These are phyloP conservation scores for Sinosuthora webbiana DNA, from an alignment of 2,113 vertebrate species.

Conservation along the genomic window DNA sequence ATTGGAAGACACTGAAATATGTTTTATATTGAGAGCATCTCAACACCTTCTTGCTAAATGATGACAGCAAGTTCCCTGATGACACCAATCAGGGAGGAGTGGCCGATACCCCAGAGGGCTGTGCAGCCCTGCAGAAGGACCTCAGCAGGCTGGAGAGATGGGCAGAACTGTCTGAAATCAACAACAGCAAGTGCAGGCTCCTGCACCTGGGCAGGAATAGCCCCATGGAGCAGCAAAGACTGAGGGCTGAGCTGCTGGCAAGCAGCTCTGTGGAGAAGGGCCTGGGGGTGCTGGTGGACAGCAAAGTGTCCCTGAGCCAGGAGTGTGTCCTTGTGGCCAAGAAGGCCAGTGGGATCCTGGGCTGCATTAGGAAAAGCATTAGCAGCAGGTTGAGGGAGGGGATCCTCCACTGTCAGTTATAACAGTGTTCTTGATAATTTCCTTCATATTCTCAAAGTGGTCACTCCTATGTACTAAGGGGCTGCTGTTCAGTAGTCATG, in stretches of 20 bases:
- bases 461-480: neutral
- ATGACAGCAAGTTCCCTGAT: neutral
- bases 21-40: neutral
- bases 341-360: neutral
- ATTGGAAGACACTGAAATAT: neutral
- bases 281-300: neutral
- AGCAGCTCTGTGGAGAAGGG: neutral
- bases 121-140: neutral
- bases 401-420: neutral
- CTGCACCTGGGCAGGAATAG: neutral
- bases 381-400: fast-evolving
- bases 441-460: fast-evolving
- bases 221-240: neutral
- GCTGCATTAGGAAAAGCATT: neutral
- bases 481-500: neutral
- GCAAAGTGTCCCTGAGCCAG: neutral
- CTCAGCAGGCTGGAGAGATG: neutral
- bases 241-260: neutral
- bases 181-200: neutral
- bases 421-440: neutral
- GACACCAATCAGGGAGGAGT: neutral
- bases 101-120: neutral
- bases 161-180: neutral
- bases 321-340: neutral
- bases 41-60: neutral